Evolutionary conservation across 2,113 vertebrate genomes (phyloP), one percentile per base, ranked within the genome.

Genomic region (mouse (Mus musculus)): DNA sequence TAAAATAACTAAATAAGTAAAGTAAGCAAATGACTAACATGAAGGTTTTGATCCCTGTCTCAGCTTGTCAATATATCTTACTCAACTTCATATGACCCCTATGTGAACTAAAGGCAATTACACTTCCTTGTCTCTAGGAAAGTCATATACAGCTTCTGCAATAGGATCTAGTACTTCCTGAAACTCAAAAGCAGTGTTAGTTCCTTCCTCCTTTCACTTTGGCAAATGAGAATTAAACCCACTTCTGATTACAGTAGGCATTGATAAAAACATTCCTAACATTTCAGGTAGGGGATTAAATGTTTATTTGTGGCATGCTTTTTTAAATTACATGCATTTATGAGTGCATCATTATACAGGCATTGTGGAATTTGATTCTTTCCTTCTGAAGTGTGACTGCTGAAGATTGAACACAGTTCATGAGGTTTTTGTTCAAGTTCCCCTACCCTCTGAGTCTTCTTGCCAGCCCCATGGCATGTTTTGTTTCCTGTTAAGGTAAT

Each of bases 401-500:
- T 49, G 26, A 33, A 5, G 7, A 46, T 20, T 49, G 42, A 3
- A 17, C 39, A 67, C 61, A 86, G 61, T 67, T 86, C 2, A 11
- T 86, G 16, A 12, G 42, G 5, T 2, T 33, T 84, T 65, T 28
- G 19, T 1, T 12, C 8, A 65, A 49, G 4, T 28, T 67, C 14
- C 17, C 42, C 13, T 33, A 46, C 17, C 8, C 61, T 49, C 61
- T 33, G 17, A 67, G 26, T 33, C 82, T 33, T 49, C 56, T 67
- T 86, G 39, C 42, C 82, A 67, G 26, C 1, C 8, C 7, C 17
- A 33, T 30, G 28, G 59, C n/a, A 81, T 93, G n/a, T 86, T 85
- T 94, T 95, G 9, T 39, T 89, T 94, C 73, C 76, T 28, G 16
- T 14, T 69, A 93, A 95, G 1, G 3, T 73, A 86, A 78, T 56